Evolutionary conservation across 1,140 invertebrate species (phyloP), one percentile per base, ranked within the genome.

Genomic region (Lithobius niger): DNA sequence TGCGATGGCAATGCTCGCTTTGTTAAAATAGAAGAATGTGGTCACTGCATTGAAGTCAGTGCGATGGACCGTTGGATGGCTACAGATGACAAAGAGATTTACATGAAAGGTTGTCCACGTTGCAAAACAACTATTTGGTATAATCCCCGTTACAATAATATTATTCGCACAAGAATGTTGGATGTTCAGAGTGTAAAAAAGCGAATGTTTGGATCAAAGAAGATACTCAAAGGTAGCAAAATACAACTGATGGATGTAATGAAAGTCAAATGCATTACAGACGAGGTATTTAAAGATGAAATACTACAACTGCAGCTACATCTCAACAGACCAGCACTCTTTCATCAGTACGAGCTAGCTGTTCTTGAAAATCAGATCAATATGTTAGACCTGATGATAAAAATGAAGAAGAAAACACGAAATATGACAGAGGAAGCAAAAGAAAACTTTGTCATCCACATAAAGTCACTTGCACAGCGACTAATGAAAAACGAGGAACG

Each of bases 1-100:
- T 67, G 72, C 52, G 69, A 70, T 31, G 36, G 43, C n/a, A 67
- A 68, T 59, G 59, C 65, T 4, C 31, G 69, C 56, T 81, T 82
- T 65, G 69, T 84, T 42, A 61, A 71, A 28, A 63, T 84, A 18
- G 67, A 77, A 60, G 81, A 84, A 64, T 84, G 82, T 64, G 63
- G 68, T 4, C 82, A 84, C 64, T 59, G 74, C 2, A 65, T 84
- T 59, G 81, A 82, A 63, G 64, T 54, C 18, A 48, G 25, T 21
- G 53, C 3, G 6, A 52, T 71, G 16, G 61, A 70, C 36, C 64
- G 62, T 36, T 74, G 78, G 69, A 69, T 80, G 60, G 61, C 67
- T 19, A 62, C 52, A 24, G 56, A 65, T 1, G 63, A 71, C 22
- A 13, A 28, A 13, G 25, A 47, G 15, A 24, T 83, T 47, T 57